Conservation (phyloP, 2,888 invertebrate genomes). For the Schizaphis graminum region DNA sequence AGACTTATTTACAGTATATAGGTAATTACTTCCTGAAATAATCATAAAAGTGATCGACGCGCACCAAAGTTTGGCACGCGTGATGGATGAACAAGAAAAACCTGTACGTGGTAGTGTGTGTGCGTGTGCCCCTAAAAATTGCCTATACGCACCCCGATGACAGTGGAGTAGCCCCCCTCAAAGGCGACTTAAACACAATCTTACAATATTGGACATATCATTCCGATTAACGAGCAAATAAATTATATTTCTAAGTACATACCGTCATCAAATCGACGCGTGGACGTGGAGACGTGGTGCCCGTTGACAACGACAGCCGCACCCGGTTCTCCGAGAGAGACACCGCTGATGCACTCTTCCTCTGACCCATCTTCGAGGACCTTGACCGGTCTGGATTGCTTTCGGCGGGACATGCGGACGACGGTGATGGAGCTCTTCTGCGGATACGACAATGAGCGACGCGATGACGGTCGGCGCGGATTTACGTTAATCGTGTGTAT, state of each 20-base stretch:
- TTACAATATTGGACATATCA: background rate
- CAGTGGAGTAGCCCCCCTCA: background rate
- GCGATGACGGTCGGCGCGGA: background rate
- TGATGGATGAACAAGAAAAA: background rate
- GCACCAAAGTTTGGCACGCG: background rate
- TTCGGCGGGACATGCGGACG: slow-evolving; percentile 64
- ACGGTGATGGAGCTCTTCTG: background rate
- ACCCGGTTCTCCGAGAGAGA: background rate
- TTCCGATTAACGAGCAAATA: background rate
- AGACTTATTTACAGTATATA: background rate
- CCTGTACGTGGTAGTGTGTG: background rate
- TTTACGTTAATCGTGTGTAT: background rate
- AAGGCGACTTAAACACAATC: background rate
- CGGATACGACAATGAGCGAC: background rate
- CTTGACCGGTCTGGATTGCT: slow-evolving; percentile 65
- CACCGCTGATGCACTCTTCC: slow-evolving; percentile 44
- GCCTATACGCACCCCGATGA: background rate
- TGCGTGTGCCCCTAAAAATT: background rate
- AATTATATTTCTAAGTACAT: background rate
- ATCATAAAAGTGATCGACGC: background rate
- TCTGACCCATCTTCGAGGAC: slow-evolving; percentile 61
- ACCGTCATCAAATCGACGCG: slow-evolving; percentile 53
- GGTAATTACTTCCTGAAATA: background rate
- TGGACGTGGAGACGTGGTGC: slow-evolving; percentile 58
- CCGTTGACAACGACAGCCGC: slow-evolving; percentile 55